Evolutionary conservation across 2,888 invertebrate genomes (phyloP).

Genomic region (Megamerina dolium): DNA sequence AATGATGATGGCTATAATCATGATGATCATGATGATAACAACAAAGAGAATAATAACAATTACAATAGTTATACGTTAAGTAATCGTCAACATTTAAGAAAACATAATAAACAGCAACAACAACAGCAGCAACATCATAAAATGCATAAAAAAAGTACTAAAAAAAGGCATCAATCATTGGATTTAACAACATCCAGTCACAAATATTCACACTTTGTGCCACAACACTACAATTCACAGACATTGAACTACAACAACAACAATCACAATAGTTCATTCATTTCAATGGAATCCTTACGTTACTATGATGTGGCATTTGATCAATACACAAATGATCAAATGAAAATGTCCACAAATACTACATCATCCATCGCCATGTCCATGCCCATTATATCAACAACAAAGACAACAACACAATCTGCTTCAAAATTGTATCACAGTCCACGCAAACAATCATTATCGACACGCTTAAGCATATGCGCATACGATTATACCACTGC

Average conservation of each 20-base stretch:
- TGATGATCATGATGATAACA: conserved; percentile 15
- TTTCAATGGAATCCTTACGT: conserved; percentile 20
- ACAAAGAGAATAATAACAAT: conserved; percentile 20
- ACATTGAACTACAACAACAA: conserved; percentile 1
- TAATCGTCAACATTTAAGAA: conserved; percentile 25
- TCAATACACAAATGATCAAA: too few relatives aligned
- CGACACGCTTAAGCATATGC: not conserved
- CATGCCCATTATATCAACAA: too few relatives aligned
- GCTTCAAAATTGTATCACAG: conserved; percentile 20
- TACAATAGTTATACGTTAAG: conserved; percentile 23
- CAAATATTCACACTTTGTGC: conserved; percentile 9
- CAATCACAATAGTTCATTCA: conserved; percentile 4
- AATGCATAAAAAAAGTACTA: conserved; percentile 8
- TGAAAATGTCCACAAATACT: not conserved
- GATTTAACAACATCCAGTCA: conserved; percentile 4
- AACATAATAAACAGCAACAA: conserved; percentile 21
- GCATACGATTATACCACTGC: not conserved
- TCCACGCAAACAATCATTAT: conserved; percentile 17
- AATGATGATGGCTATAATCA: conserved; percentile 15
- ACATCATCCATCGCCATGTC: too few relatives aligned
- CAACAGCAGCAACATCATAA: conserved; percentile 18
- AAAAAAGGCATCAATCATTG: conserved; percentile 3
- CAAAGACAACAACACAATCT: conserved; percentile 7
- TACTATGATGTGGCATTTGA: conserved; percentile 14
- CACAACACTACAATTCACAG: conserved; percentile 7